Base-by-base conservation (phyloP, 2,113 vertebrate species). In the pig (Sus scrofa) region DNA sequence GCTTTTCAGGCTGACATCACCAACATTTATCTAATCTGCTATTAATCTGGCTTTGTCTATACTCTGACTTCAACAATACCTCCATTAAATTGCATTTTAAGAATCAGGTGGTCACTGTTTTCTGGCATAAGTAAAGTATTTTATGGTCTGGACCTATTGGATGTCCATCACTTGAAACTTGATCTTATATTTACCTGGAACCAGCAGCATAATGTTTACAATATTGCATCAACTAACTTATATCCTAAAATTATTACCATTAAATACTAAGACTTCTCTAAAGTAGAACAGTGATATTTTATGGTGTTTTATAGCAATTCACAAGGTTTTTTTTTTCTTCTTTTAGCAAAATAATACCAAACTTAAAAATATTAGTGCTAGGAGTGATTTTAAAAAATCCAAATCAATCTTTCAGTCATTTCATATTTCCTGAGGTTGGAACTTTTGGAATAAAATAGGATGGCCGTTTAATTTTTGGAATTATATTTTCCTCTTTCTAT, bases 11-110 rank as follows among this genome's bases (percentile, higher is more conserved):
- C 44, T 93, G 85, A 94, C 30, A 86, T 93, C 58, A 94, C 20
- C 74, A 81, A 50, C 63, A 39, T 93, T 94, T 94, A 91, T 56
- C 73, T 67, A 88, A 95, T 96, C 37, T 94, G 26, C 39, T 54
- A 52, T 86, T 94, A 92, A 91, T 94, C n/a, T 91, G 37, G 68
- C 77, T 92, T 85, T 88, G 50, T 79, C 22, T 34, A 19, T 74
- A 39, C 32, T 85, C 27, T 88, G 13, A 89, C 19, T 96, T 92
- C 50, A 94, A 67, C 37, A 87, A 26, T 16, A 95, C 26, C 81
- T 81, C 30, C 27, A 37, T 83, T 96, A 87, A 88, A 87, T 67
- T 81, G 32, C 5, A 54, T 92, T 92, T 87, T 91, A 78, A 89
- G 74, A 93, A 77, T 91, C 77, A 84, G 67, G 34, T 63, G 63